phyloP scores from a whole-genome alignment of 2,888 invertebrate species.

The Euclidia mi region DNA sequence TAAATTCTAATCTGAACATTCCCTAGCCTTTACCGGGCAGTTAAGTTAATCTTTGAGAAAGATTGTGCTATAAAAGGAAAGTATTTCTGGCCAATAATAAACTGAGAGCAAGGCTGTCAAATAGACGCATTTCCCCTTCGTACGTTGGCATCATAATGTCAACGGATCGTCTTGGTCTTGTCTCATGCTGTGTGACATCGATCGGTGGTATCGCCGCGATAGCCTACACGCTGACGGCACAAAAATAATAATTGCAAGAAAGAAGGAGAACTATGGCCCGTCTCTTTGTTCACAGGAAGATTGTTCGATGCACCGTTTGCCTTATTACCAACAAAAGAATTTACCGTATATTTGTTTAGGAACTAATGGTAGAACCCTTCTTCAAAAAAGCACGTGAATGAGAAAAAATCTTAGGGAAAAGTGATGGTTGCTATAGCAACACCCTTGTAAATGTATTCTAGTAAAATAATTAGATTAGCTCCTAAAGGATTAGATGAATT shows the following conservation, averaged over 20 bases:
- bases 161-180: constrained; percentile 43
- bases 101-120: constrained; percentile 30
- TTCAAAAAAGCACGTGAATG: constrained; percentile 59
- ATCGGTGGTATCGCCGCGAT: constrained; percentile 53
- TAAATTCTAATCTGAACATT: constrained; percentile 19
- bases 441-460: constrained; percentile 57
- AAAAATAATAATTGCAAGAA: constrained; percentile 81
- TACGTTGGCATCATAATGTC: constrained; percentile 31
- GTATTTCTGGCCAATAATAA: constrained; percentile 8
- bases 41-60: not conserved
- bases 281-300: constrained; percentile 71
- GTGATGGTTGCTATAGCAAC: constrained; percentile 69
- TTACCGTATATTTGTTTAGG: constrained; percentile 64
- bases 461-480: constrained; percentile 61
- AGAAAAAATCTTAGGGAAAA: constrained; percentile 51
- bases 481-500: constrained; percentile 56
- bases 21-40: not conserved
- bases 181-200: constrained; percentile 55
- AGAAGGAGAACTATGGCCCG: constrained; percentile 66
- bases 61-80: not conserved
- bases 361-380: constrained; percentile 65
- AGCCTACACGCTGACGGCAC: constrained; percentile 68
- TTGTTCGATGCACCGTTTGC: constrained; percentile 71
- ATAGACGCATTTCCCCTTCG: constrained; percentile 37
- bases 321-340: constrained; percentile 68